Percentiles rank a stretch among this genome's conserved stretches.
Evolutionary conservation across 2,797 vertebrate species (phyloP).

Genomic region (Telmatherina bonti): DNA sequence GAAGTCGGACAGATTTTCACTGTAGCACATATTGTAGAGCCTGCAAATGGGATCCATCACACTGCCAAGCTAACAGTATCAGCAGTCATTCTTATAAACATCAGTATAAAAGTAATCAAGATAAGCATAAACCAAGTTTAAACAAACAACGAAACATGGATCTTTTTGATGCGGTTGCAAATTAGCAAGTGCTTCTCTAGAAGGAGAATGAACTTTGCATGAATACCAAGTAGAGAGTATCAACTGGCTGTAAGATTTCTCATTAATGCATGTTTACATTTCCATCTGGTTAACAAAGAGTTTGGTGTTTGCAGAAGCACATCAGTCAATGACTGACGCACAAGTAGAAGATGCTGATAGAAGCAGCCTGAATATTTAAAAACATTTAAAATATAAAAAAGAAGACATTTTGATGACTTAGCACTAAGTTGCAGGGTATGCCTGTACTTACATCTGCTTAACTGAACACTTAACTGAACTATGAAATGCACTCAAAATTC

Average conservation of each 20-base stretch:
- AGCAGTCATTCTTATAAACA: conserved; percentile 13
- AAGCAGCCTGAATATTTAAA: conserved; percentile 3
- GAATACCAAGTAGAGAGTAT: conserved; percentile 1
- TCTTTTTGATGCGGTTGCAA: conserved; percentile 12
- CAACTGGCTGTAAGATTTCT: conserved; percentile 10
- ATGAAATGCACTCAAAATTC: conserved; percentile 22
- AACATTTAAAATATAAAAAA: conserved; percentile 11
- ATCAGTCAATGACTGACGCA: conserved; percentile 28
- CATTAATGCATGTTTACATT: conserved; percentile 47
- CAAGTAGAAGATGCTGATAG: conserved; percentile 2
- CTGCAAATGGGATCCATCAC: conserved; percentile 38
- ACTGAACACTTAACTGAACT: background rate
- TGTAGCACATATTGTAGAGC: conserved; percentile 29
- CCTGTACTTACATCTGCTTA: background rate
- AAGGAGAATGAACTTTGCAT: background rate
- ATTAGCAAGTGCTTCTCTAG: background rate
- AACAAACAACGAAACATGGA: conserved; percentile 1
- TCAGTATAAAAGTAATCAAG: conserved; percentile 1
- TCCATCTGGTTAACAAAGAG: conserved; percentile 26
- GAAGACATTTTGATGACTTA: background rate
- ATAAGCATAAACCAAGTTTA: conserved; percentile 3
- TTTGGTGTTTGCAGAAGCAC: background rate
- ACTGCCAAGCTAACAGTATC: background rate
- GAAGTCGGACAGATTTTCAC: conserved; percentile 35
- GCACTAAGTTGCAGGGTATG: background rate